Conservation (phyloP, 2,113 vertebrate genomes). For the Serinus canaria region DNA sequence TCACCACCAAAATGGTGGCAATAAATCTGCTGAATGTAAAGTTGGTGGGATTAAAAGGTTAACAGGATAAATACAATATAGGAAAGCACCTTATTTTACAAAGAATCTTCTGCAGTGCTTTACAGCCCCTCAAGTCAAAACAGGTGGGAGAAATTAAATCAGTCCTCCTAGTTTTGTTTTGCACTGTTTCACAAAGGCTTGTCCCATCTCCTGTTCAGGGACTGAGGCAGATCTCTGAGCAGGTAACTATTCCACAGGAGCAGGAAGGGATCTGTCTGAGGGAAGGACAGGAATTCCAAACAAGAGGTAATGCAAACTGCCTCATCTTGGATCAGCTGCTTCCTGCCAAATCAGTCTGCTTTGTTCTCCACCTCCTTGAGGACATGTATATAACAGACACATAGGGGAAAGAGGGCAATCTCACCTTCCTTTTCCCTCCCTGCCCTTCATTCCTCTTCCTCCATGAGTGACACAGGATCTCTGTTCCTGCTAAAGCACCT, state of each 20-base stretch:
- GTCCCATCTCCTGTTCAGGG: neutral
- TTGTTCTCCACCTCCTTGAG: neutral
- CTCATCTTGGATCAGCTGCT: neutral
- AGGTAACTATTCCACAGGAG: neutral
- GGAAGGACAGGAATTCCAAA: neutral
- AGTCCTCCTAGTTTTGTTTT: neutral
- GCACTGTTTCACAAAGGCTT: neutral
- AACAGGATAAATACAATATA: neutral
- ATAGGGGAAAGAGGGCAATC: neutral
- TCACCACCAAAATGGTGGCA: neutral
- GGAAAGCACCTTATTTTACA: neutral
- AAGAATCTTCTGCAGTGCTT: neutral
- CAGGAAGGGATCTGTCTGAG: neutral
- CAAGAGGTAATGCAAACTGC: neutral
- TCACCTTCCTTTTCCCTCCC: neutral
- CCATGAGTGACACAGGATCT: neutral
- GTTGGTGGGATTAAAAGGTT: neutral
- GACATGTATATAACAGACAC: neutral
- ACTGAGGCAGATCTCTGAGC: neutral
- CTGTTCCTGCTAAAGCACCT: neutral
- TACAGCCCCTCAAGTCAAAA: neutral
- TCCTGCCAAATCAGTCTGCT: neutral
- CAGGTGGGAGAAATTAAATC: neutral
- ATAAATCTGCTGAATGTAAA: neutral
- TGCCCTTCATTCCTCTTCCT: neutral